Conservation (phyloP, 1,140 invertebrate genomes). For the Rhyzopertha dominica region DNA sequence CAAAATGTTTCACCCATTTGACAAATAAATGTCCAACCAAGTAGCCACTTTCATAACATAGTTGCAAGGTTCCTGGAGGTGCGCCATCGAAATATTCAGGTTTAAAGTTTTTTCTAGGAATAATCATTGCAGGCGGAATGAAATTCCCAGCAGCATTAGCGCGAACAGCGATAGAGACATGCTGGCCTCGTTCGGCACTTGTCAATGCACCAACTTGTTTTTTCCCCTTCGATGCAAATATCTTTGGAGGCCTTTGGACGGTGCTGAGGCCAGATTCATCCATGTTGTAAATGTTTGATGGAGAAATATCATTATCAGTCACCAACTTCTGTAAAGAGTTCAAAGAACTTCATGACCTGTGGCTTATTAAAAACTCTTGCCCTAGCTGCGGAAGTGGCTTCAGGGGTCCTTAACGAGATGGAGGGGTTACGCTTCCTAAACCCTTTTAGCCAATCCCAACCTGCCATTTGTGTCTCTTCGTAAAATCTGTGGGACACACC, state of each 20-base stretch:
- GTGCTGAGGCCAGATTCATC: conserved; percentile 47
- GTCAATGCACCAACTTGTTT: conserved; percentile 35
- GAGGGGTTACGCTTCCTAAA: conserved; percentile 12
- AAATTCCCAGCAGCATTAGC: conserved; percentile 35
- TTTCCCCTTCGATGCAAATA: conserved; percentile 42
- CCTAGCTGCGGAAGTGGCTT: conserved; percentile 14
- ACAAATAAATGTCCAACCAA: too few relatives aligned
- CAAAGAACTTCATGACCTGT: neutral
- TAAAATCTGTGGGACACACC: conserved; percentile 20
- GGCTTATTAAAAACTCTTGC: conserved; percentile 5
- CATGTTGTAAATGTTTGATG: conserved; percentile 40
- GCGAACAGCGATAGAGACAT: conserved; percentile 37
- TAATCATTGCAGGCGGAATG: conserved; percentile 42
- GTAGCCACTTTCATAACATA: too few relatives aligned
- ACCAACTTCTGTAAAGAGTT: neutral
- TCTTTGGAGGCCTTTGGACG: conserved; percentile 42
- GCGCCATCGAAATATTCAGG: conserved; percentile 9
- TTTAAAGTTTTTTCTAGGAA: conserved; percentile 39
- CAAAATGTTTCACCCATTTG: conserved; percentile 45
- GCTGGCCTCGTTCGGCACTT: conserved; percentile 42
- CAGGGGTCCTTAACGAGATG: conserved; percentile 11
- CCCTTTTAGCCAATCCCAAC: conserved; percentile 15
- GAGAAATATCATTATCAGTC: conserved; percentile 13
- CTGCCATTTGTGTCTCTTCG: conserved; percentile 6
- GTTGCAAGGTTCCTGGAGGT: conserved; percentile 10